Base-by-base conservation (phyloP, 2,797 vertebrate species). In the Saxicola maurus region DNA sequence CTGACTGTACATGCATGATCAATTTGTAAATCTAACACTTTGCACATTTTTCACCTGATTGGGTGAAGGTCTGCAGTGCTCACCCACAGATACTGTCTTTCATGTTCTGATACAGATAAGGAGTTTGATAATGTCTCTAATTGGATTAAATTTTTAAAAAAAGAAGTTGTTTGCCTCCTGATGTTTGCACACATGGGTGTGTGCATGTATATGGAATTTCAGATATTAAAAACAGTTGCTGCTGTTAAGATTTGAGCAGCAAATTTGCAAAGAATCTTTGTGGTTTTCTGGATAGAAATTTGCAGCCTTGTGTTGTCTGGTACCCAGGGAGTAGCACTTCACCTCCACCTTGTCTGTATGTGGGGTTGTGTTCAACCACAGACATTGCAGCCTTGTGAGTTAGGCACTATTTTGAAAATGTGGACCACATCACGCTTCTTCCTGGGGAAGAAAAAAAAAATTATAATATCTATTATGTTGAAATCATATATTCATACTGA, bases 281-380 rank as follows among this genome's bases (percentile, higher is more conserved):
- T 86, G 76, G 9, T 46, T 88, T 80, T 91, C 25, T 61, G 31
- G 27, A 10, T 45, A 33, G 45, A 76, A 76, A 40, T 66, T 67
- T 46, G 14, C 68, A 83, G 20, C 48, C 23, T 75, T 53, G 13
- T 46, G 4, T 68, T 69, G 12, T 55, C 43, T 86, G 59, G 25
- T 42, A 49, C 7, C 11, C 35, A 73, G 17, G 28, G 1, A 7
- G 46, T 18, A 62, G 37, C 51, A 25, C 31, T 56, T 72, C 69
- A 25, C 37, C 24, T 80, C 40, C 0, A 1, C 30, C 11, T 53
- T 61, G 12, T 61, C n/a, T 2, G 0, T 55, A 6, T 27, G 10
- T 30, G 24, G 52, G 27, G 19, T 30, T 86, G 38, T 69, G 27
- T 53, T 86, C 48, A 56, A 21, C 56, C 62, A 57, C 42, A 80